A percentile compares a stretch with the other conserved stretches of the same genome.
Evolutionary conservation across 1,140 invertebrate species (phyloP).

Genomic region (Sarcophaga bullata): DNA sequence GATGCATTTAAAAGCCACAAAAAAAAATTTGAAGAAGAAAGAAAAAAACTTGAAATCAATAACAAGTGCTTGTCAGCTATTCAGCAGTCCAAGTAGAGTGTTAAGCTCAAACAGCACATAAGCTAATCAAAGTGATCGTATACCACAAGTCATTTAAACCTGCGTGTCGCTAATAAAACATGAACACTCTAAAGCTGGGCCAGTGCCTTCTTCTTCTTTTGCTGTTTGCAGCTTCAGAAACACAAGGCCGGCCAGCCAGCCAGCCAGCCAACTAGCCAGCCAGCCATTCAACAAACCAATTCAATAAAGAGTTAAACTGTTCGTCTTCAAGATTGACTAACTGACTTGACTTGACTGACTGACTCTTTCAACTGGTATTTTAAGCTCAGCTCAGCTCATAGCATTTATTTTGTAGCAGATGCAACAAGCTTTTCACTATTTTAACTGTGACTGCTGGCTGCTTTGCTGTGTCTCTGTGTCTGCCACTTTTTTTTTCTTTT

Average conservation of each 20-base stretch:
- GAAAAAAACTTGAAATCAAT: too few species aligned
- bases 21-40: too few species aligned
- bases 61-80: too few species aligned
- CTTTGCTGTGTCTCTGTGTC: not conserved
- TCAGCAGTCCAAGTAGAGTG: too few species aligned
- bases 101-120: too few species aligned
- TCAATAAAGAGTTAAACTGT: not conserved
- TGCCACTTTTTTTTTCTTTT: not conserved
- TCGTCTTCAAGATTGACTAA: not conserved
- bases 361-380: conserved; percentile 3
- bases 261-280: not conserved
- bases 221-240: too few species aligned
- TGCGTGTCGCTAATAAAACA: too few species aligned
- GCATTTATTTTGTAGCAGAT: conserved; percentile 25
- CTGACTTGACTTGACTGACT: not conserved
- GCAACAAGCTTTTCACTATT: conserved; percentile 26
- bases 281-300: not conserved
- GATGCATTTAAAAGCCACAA: not conserved
- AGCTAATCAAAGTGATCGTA: too few species aligned
- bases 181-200: too few species aligned
- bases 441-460: not conserved
- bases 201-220: too few species aligned
- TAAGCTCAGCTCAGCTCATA: not conserved
- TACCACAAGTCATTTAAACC: too few species aligned
- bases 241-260: too few species aligned